Evolutionary conservation across 2,888 invertebrate genomes (phyloP).

Genomic region (Stegophylla sp.): DNA sequence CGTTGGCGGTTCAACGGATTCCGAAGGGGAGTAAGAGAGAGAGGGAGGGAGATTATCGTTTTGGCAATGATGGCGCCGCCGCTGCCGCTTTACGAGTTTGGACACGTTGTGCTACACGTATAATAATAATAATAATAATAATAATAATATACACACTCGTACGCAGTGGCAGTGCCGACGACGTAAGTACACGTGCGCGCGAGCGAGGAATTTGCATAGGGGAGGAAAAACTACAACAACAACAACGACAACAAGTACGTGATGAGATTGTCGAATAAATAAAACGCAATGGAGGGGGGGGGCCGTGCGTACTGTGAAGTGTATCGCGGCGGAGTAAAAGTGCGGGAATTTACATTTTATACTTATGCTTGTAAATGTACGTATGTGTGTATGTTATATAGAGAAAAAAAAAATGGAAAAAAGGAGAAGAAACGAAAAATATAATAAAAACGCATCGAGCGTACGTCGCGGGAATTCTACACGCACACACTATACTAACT

Average conservation of each 20-base stretch:
- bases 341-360: conserved; percentile 25
- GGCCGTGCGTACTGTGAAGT: no score
- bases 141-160: not conserved
- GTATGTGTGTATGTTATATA: not conserved
- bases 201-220: not conserved
- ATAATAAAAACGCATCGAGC: not conserved
- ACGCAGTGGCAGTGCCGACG: not conserved
- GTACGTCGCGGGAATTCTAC: conserved; percentile 12
- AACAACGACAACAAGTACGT: conserved; percentile 26
- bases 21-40: no score
- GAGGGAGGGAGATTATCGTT: conserved; percentile 14
- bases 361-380: not conserved
- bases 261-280: conserved; percentile 44
- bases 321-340: not conserved
- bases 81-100: not conserved
- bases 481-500: no score
- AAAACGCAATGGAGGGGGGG: not conserved
- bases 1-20: not conserved
- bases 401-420: not conserved
- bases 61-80: not conserved
- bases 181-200: not conserved
- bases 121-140: not conserved
- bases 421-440: not conserved
- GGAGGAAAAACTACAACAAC: not conserved
- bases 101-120: not conserved